A percentile compares a stretch with the other conserved stretches of the same genome.
phyloP scores from a whole-genome alignment of 2,888 invertebrate species.

The Trisateles emortualis region DNA sequence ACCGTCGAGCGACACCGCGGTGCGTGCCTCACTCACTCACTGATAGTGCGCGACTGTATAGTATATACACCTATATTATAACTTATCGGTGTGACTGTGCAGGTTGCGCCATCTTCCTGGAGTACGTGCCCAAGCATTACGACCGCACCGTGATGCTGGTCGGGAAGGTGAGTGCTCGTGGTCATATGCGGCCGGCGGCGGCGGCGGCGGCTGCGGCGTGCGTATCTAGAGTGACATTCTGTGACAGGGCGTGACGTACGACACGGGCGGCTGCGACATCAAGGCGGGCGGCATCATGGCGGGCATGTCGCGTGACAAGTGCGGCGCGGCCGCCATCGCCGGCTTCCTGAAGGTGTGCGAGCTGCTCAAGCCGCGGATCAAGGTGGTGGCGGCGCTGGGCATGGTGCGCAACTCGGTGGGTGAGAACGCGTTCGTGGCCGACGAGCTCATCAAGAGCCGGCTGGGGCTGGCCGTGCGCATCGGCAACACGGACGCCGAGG shows the following conservation, averaged over 20 bases:
- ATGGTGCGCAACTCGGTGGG: constrained; percentile 97
- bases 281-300: constrained; percentile 95
- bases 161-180: constrained; percentile 88
- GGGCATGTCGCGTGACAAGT: constrained; percentile 97
- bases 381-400: constrained; percentile 93
- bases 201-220: background rate
- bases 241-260: constrained; percentile 92
- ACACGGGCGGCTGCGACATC: constrained; percentile 94
- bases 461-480: constrained; percentile 94
- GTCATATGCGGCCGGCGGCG: background rate
- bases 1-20: constrained; percentile 88
- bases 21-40: background rate
- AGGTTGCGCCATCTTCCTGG: constrained; percentile 94
- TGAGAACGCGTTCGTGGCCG: constrained; percentile 94
- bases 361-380: constrained; percentile 74
- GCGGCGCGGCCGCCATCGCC: constrained; percentile 96
- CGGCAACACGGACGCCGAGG: constrained; percentile 98
- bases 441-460: constrained; percentile 95
- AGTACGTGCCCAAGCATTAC: constrained; percentile 89
- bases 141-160: constrained; percentile 93
- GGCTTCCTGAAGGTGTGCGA: constrained; percentile 94
- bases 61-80: too few relatives aligned
- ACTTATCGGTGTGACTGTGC: too few relatives aligned
- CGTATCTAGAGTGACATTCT: too few relatives aligned
- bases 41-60: background rate